A percentile compares a stretch with the other conserved stretches of the same genome.
Evolutionary conservation across 2,888 invertebrate genomes (phyloP).

Genomic region (Fabriciana adippe): DNA sequence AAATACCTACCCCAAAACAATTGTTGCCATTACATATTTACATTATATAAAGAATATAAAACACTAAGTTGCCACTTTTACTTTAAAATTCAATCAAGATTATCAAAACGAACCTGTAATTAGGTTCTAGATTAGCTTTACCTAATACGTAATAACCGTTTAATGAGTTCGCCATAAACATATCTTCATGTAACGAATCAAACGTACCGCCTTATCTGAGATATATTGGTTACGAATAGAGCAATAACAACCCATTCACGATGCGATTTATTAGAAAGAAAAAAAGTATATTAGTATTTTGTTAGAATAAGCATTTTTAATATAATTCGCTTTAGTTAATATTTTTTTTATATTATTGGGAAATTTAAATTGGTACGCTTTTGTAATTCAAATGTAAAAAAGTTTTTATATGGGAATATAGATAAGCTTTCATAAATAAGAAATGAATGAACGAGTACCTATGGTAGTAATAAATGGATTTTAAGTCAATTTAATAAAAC

Average conservation of each 20-base stretch:
- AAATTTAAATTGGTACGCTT: too few relatives aligned
- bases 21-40: too few relatives aligned
- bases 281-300: too few relatives aligned
- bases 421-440: too few relatives aligned
- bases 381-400: too few relatives aligned
- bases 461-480: too few relatives aligned
- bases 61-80: neutral
- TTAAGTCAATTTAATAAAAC: too few relatives aligned
- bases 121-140: conserved; percentile 26
- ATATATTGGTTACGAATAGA: conserved; percentile 40
- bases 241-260: conserved; percentile 15
- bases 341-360: neutral
- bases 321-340: neutral
- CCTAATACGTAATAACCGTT: conserved; percentile 51
- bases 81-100: conserved; percentile 6
- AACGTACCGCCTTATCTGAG: conserved; percentile 50
- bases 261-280: conserved; percentile 5
- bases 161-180: conserved; percentile 53
- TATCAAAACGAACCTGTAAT: conserved; percentile 24
- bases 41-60: neutral
- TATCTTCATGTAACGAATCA: conserved; percentile 53
- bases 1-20: too few relatives aligned
- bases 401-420: too few relatives aligned
- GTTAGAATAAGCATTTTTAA: too few relatives aligned
- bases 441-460: too few relatives aligned